Base-by-base conservation (phyloP, 2,888 invertebrate species). In the Sympetrum striolatum region DNA sequence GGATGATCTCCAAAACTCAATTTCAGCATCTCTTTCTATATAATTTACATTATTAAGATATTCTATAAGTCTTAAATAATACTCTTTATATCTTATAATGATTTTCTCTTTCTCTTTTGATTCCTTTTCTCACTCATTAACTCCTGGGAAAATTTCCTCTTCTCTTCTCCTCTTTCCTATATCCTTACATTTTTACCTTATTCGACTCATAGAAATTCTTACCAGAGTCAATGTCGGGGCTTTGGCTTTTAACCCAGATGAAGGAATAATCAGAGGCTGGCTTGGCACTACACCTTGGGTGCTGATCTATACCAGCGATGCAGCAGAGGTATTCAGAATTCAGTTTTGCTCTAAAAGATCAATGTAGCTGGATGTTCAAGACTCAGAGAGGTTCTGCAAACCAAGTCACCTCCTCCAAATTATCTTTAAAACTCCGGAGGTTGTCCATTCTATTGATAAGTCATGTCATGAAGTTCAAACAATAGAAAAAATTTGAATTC, bases 261-360 rank as follows among this genome's bases (percentile, higher is more conserved):
- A 91, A 73, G 92, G 92, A 90, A 92, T 92, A 91, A 90, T 92
- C 64, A 91, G 91, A 80, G 92, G 92, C 80, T 92, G 92, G 92
- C 91, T 92, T 81, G 92, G 92, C 1, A 91, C 91, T 31, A 91
- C 81, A 60, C 92, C 92, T 44, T 92, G 91, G 91, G 92, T 92
- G 37, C 91, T 92, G 37, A 91, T 93, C 73, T 92, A 91, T 91
- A 91, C 91, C 64, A 91, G 92, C 82, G 86, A 91, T 73, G 91
- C 91, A 39, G 92, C 91, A 48, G 93, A 93, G 92, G 93, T 93
- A 92, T 92, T 90, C 91, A 90, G 90, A 81, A 73, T 73, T 64
- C 80, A 91, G 91, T 92, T 60, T 53, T 82, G 35, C 4, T 39
- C 35, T n/a, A 14, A 80, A 35, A 22, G 1, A 22, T 37, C 18